Base-by-base conservation (phyloP, 2,113 vertebrate species). In the Zeus faber region DNA sequence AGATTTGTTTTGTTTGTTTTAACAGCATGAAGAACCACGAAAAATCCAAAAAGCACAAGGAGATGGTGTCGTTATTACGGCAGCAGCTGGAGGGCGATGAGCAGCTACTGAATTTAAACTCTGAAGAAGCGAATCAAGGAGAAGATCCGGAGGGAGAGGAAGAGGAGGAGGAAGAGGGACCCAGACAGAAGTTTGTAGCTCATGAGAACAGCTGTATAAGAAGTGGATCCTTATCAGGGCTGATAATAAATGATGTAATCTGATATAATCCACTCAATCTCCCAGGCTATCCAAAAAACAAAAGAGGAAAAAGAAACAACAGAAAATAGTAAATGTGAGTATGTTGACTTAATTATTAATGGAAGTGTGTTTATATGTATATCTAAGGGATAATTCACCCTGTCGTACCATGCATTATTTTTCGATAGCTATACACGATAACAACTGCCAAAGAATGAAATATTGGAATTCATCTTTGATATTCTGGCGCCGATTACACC, bases 1-100 rank as follows among this genome's bases (percentile, higher is more conserved):
- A 37, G 33, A 37, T 11, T 10, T 22, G 1, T 21, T 9, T 22
- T 22, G 1, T 14, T 2, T 48, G 14, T 14, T 11, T 48, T 1
- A 11, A 33, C 85, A 99, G 97, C 13, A 93, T 96, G 92, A 92
- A 87, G 75, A 98, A 98, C 64, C 97, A 99, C 0, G 92, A 94
- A 31, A 97, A 94, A 62, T 98, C 97, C 13, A 98, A 96, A 83
- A 98, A 93, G 70, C 97, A 99, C 65, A 85, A 93, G 49, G 97
- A 98, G 75, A 93, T 95, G 92, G 93, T 98, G 16, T 88, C 82
- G 1, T 83, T 98, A 29, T 86, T 99, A 53, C 86, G 91, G 65
- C 93, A 94, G 56, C 93, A 98, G 25, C 75, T 99, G 54, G 86
- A 95, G 64, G 87, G 92, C 22, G 94, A 98, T 27, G 96, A 99